phyloP scores from a whole-genome alignment of 2,113 vertebrate species.

The Peucedramus taeniatus region DNA sequence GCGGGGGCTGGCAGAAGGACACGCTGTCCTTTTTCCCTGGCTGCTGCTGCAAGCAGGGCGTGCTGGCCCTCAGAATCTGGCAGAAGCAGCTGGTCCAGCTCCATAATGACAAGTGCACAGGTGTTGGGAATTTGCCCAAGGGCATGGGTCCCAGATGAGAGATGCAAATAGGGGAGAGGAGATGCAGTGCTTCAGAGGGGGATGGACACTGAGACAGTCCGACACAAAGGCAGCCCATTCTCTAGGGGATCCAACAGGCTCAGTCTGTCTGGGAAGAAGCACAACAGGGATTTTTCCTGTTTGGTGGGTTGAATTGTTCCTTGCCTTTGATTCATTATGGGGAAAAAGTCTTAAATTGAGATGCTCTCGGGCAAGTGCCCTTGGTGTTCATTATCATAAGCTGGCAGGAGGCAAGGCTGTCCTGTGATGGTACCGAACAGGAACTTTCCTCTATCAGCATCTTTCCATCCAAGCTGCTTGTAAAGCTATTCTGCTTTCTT shows the following conservation, averaged over 20 bases:
- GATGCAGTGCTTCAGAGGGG: not conserved
- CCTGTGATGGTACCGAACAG: not conserved
- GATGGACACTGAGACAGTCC: not conserved
- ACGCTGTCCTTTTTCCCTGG: not conserved
- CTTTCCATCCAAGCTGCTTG: not conserved
- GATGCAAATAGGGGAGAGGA: not conserved
- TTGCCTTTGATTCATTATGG: not conserved
- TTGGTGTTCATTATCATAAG: not conserved
- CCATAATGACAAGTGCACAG: not conserved
- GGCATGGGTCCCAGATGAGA: not conserved
- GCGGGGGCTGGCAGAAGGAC: not conserved
- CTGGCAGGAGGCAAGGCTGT: not conserved
- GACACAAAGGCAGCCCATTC: not conserved
- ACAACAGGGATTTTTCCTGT: not conserved
- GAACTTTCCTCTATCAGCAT: not conserved
- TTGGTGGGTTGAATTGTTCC: not conserved
- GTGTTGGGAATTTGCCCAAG: not conserved
- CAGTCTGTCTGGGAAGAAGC: not conserved
- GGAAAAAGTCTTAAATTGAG: not conserved
- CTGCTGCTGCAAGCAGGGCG: not conserved
- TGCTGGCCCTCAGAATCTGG: not conserved
- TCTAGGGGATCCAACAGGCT: not conserved
- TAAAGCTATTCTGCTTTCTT: not conserved
- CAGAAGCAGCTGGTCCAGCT: not conserved
- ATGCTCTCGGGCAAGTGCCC: fast-evolving